A percentile compares a stretch with the other conserved stretches of the same genome.
phyloP scores from a whole-genome alignment of 2,797 vertebrate species.

The Gephyroberyx darwinii region DNA sequence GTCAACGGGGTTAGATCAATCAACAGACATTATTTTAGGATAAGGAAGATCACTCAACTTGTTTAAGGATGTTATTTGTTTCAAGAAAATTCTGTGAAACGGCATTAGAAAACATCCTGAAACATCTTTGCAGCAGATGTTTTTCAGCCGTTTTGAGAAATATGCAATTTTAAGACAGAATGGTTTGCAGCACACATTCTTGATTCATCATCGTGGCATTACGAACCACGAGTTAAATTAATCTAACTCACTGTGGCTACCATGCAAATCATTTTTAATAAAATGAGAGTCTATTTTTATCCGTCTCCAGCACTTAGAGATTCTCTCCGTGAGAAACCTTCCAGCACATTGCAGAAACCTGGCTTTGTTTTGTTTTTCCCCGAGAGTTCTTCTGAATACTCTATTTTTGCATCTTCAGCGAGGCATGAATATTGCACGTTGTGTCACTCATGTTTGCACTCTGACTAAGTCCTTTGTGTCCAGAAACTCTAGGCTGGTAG shows the following conservation, averaged over 20 bases:
- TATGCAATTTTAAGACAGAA: no score
- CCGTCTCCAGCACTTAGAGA: neutral
- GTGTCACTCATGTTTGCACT: constrained; percentile 57
- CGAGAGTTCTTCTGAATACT: constrained; percentile 54
- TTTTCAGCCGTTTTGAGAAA: no score
- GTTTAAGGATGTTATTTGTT: no score
- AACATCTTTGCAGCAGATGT: neutral
- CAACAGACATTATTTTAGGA: neutral
- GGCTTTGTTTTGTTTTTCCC: constrained; percentile 39
- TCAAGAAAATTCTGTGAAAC: neutral
- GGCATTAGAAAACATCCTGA: neutral
- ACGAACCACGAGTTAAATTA: neutral
- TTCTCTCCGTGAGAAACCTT: constrained; percentile 11
- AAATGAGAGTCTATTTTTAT: neutral
- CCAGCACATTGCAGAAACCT: constrained; percentile 16
- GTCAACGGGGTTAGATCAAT: no score
- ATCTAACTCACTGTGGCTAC: neutral
- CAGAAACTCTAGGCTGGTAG: constrained; percentile 47
- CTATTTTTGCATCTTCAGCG: constrained; percentile 68
- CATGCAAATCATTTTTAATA: neutral
- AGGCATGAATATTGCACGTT: constrained; percentile 74
- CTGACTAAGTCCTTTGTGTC: constrained; percentile 53
- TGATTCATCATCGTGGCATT: no score
- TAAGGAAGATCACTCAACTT: no score
- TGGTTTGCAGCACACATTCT: no score